Evolutionary conservation across 2,888 invertebrate genomes (phyloP), one percentile per base, ranked within the genome.

Genomic region (Tortricodes alternella): DNA sequence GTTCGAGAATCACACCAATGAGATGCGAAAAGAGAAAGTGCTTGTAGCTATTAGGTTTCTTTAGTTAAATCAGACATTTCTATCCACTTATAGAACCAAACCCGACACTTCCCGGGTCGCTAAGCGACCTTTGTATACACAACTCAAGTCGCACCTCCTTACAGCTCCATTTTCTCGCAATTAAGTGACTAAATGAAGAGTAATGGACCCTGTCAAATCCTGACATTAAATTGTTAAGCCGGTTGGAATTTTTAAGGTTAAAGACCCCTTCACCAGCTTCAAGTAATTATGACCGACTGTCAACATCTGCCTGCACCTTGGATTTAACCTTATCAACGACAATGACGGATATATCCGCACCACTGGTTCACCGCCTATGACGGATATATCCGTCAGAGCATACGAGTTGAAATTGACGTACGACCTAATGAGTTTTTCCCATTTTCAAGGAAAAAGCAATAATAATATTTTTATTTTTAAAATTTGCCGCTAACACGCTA

Each of bases 151-250:
- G 7, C 44, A 16, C 49, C 35, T 43, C 29, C 11, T 27, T 37
- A 50, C 56, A 59, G 52, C 53, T 32, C 37, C 27, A 44, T 44
- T 44, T 18, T 39, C 18, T 53, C 43, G 51, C 60, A 60, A 60
- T 60, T 59, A 61, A 56, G 52, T 56, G 53, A 60, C 53, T 63
- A 60, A 65, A 68, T 65, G 61, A 60, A 62, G 64, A 68, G 58
- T 64, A 67, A 66, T 70, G 62, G 61, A 48, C 62, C 24, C 34
- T 18, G 41, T 55, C 41, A 55, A 55, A 55, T 55, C 55, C 11
- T 44, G 35, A 56, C 56, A 44, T 55, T 49, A 53, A 55, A 41
- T 43, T 49, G 46, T 55, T 55, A 34, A 48, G 35, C 27, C 37
- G 50, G 13, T 6, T 32, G 29, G 21, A 18, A 43, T 43, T 49